Conservation (phyloP, 2,113 vertebrate species). For the Oreochromis aureus region DNA sequence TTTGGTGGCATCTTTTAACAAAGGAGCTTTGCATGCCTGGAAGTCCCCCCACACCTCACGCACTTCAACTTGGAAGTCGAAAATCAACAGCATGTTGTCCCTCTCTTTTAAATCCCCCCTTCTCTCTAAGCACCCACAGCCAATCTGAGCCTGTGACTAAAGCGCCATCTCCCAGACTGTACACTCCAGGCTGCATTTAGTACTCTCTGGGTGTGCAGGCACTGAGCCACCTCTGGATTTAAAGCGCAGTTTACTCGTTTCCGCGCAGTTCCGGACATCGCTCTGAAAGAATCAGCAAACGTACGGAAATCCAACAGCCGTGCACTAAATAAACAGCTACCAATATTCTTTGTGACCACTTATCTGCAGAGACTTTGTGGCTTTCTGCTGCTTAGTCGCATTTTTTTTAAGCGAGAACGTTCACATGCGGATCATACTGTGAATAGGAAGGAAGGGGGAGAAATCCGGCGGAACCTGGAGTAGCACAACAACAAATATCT, state of each 20-base stretch:
- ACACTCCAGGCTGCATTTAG: conserved; percentile 25
- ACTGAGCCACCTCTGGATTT: conserved; percentile 34
- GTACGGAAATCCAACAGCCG: not conserved
- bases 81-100: not conserved
- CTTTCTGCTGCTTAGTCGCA: not conserved
- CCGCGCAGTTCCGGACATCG: not conserved
- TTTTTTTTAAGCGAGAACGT: not conserved
- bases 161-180: conserved; percentile 47
- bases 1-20: not conserved
- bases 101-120: not conserved
- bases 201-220: conserved; percentile 22
- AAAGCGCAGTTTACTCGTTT: conserved; percentile 7
- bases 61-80: not conserved
- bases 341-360: not conserved
- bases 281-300: conserved; percentile 9
- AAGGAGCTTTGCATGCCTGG: not conserved
- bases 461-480: not conserved
- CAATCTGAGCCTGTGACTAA: conserved; percentile 43
- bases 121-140: not conserved
- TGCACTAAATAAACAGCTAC: not conserved
- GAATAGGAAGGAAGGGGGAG: not conserved
- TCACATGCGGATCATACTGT: not conserved
- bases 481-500: not conserved
- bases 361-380: conserved; percentile 9
- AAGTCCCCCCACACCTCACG: not conserved